Percentiles rank a stretch among this genome's conserved stretches.
Evolutionary conservation across 2,888 invertebrate species (phyloP).

Genomic region (Lomographa bimaculata): DNA sequence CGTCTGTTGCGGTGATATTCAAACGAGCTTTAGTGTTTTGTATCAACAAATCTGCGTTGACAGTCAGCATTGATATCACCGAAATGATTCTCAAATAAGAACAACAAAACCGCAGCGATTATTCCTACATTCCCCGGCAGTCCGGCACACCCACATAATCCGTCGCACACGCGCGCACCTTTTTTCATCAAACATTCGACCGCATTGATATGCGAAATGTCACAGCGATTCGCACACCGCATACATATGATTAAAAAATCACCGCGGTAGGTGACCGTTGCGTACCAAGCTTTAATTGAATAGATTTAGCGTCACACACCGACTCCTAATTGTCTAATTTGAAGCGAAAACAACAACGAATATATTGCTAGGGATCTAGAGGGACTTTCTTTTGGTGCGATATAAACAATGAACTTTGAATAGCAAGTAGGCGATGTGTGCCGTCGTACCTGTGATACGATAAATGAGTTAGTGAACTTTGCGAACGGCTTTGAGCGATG

Average conservation of each 20-base stretch:
- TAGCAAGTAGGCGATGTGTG: constrained; percentile 62
- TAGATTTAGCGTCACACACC: constrained; percentile 69
- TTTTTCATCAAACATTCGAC: constrained; percentile 74
- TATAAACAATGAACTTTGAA: constrained; percentile 65
- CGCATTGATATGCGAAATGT: constrained; percentile 81
- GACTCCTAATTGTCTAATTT: constrained; percentile 83
- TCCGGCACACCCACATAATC: constrained; percentile 50
- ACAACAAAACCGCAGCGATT: constrained; percentile 27
- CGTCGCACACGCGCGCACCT: constrained; percentile 60
- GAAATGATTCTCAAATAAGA: constrained; percentile 5
- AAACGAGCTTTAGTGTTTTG: no score
- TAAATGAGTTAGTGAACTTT: constrained; percentile 40
- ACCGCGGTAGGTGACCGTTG: constrained; percentile 76
- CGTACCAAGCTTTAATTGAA: constrained; percentile 79
- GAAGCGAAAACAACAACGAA: constrained; percentile 78
- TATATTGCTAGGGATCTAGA: constrained; percentile 74
- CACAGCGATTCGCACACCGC: constrained; percentile 71
- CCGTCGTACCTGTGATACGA: constrained; percentile 40
- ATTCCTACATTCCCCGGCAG: constrained; percentile 53
- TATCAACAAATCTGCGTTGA: no score
- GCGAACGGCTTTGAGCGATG: constrained; percentile 23
- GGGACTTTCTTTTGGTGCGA: constrained; percentile 80
- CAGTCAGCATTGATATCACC: no score
- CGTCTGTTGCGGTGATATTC: no score
- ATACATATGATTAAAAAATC: constrained; percentile 83